A percentile compares a stretch with the other conserved stretches of the same genome.
Conservation (phyloP, 64 coral and sea anemone genomes). For the Exaiptasia diaphana region DNA sequence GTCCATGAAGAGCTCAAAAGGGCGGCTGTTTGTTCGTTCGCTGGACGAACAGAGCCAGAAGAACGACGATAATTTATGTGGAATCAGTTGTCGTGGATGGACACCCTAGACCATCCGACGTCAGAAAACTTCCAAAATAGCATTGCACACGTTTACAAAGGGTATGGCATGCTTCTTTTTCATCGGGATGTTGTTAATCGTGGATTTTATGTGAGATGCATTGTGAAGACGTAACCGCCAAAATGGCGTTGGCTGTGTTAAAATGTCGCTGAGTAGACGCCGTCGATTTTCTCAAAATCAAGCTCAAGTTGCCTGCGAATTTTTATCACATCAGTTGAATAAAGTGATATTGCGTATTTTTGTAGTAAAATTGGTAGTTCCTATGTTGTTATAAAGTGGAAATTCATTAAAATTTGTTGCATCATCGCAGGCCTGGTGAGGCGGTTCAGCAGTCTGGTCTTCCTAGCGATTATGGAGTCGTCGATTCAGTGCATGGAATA, state of each 20-base stretch:
- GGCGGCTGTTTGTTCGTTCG: conserved; percentile 91
- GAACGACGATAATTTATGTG: conserved; percentile 40
- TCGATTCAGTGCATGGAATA: conserved; percentile 91
- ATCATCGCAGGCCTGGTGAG: conserved; percentile 88
- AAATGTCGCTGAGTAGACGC: conserved; percentile 79
- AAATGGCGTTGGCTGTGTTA: conserved; percentile 80
- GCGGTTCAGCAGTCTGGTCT: conserved; percentile 89
- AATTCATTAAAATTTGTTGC: conserved; percentile 96
- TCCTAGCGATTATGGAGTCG: conserved; percentile 82
- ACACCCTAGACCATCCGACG: conserved; percentile 97
- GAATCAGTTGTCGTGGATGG: conserved; percentile 98
- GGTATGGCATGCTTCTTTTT: conserved; percentile 93
- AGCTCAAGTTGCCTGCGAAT: conserved; percentile 13
- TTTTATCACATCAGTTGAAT: conserved; percentile 59
- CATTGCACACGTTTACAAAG: conserved; percentile 85
- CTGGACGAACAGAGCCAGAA: conserved; percentile 70
- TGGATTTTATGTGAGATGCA: conserved; percentile 61
- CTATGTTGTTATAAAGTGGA: conserved; percentile 49
- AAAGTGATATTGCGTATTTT: conserved; percentile 77
- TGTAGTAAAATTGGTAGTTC: conserved; percentile 50
- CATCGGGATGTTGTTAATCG: conserved; percentile 33
- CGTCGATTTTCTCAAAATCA: conserved; percentile 75
- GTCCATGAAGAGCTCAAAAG: conserved; percentile 93
- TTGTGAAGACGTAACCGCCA: conserved; percentile 74
- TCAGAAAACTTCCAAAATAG: conserved; percentile 91